Base-by-base conservation (phyloP, 2,797 vertebrate species). In the Philypnodon macrostomus region DNA sequence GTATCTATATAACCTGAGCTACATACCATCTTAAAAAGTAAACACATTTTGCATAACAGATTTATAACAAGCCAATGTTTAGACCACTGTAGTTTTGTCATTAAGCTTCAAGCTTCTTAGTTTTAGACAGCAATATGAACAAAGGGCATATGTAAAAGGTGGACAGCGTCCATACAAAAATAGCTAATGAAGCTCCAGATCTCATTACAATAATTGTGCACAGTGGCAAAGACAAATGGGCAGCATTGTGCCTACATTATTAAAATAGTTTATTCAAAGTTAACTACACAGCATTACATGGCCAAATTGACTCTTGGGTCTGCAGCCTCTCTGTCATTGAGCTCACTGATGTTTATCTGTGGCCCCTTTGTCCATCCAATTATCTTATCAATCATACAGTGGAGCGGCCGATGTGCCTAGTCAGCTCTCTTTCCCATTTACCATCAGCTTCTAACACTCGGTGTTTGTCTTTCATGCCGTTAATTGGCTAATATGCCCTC, bases 401-500 rank as follows among this genome's bases (percentile, higher is more conserved):
- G 46, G 46, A 19, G 47, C 33, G 31, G 37, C 54, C 66, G 66
- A 57, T 74, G 58, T 77, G 64, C 63, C 42, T 23, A 34, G 69
- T 81, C 70, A 73, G 73, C 66, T 58, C 51, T 55, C 34, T 56
- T 23, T 59, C 34, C 17, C n/a, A 33, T 38, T 54, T 11, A 35
- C 42, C 33, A 39, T 54, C 47, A 39, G 24, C 39, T 60, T 39
- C 49, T 31, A 33, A 47, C 48, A 41, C 53, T 33, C n/a, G n/a
- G 33, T 63, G 46, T 80, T 80, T 71, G 71, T 70, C 71, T 70
- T 80, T 58, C 54, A 61, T 63, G 57, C 42, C 19, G 35, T 73
- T 83, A 76, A 86, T 81, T 73, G 75, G 59, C 53, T 69, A 82
- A 79, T 73, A 80, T 77, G 63, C 48, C 24, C 37, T 44, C 38